Base-by-base conservation (phyloP, 2,888 invertebrate species). In the Galeopsomyia nigrocyanea region DNA sequence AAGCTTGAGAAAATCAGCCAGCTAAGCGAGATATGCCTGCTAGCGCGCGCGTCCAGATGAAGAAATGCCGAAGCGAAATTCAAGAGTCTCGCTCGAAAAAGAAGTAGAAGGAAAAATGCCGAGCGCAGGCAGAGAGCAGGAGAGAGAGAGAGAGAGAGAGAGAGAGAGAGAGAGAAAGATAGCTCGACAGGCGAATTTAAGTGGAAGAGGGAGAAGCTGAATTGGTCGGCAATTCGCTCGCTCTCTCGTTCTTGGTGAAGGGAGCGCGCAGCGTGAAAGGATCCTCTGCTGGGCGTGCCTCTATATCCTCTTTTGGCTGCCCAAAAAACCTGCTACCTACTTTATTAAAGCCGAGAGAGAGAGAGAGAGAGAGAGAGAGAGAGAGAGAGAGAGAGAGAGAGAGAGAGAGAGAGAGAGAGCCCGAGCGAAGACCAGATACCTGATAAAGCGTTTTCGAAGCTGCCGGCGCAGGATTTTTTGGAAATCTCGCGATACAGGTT, bases 191-290 rank as follows among this genome's bases (percentile, higher is more conserved):
- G 68, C 63, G 63, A 74, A 74, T 73, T 69, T 72, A 62, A 64
- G 73, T 68, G 51, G 69, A 57, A 26, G 65, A 57, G 50, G 14
- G 22, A 39, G 47, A 53, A 13, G 39, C 39, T 39, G 39, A 39
- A 39, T 39, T 13, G 39, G 10, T 7, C 39, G 13, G 39, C 39
- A 39, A 39, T 39, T 39, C 39, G 39, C 39, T 39, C 7, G 7
- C 39, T 39, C 39, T 39, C 39, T 39, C 39, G 7, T 13, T 39
- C 39, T 39, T 39, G 1, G 7, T 7, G 39, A 39, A 13, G 10
- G 13, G 39, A 31, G 31, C 3, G 78, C 78, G 77, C 79, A 78
- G 79, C 79, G 80, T 80, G 81, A 81, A 81, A 81, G 81, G 81
- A 80, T 80, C 75, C 60, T 57, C 39, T 39, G 73, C 62, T 80